Conservation (phyloP, 2,113 vertebrate species). For the Corynorhinus townsendii region DNA sequence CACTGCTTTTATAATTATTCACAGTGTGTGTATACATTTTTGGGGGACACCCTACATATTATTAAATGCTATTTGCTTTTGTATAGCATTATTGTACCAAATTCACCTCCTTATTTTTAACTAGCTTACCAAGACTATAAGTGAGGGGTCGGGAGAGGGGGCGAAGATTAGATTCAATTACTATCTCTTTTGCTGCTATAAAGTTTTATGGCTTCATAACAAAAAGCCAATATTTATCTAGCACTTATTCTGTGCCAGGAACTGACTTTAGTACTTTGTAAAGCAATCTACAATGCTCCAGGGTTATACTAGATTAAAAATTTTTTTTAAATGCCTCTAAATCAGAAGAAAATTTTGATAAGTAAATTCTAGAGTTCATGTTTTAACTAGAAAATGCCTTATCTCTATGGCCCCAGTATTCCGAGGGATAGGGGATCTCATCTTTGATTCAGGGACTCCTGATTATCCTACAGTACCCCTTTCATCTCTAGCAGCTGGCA, state of each 20-base stretch:
- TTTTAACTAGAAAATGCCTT: not conserved
- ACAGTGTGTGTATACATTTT: too few relatives aligned
- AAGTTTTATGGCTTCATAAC: not conserved
- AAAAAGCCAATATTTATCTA: not conserved
- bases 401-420: not conserved
- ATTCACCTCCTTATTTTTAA: not conserved
- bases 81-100: not conserved
- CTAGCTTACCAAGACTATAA: not conserved
- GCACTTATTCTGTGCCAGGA: not conserved
- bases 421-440: not conserved
- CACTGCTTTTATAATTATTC: too few relatives aligned
- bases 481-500: not conserved
- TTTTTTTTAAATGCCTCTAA: not conserved
- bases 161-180: not conserved
- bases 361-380: not conserved
- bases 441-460: not conserved
- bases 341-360: not conserved
- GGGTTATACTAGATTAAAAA: not conserved
- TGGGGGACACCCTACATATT: not conserved
- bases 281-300: not conserved
- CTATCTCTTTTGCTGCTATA: not conserved
- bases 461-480: not conserved
- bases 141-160: accelerated
- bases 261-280: not conserved
- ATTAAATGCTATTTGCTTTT: not conserved